Conservation (phyloP, 1,140 invertebrate species). For the Zelostemma sp. region DNA sequence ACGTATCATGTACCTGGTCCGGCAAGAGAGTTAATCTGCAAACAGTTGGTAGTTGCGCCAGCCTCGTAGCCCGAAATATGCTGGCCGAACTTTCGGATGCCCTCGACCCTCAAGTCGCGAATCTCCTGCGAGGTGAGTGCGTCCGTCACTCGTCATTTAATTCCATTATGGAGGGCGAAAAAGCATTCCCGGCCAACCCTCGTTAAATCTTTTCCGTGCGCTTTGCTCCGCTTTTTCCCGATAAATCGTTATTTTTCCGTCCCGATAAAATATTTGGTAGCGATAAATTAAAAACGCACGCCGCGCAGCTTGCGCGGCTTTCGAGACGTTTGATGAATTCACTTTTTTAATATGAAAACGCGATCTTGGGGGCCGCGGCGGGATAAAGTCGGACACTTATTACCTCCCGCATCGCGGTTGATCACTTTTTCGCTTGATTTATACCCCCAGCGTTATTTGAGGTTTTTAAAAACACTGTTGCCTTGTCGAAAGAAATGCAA, state of each 20-base stretch:
- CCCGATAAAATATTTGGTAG: conserved; percentile 41
- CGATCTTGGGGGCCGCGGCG: conserved; percentile 20
- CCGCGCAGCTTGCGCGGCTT: neutral
- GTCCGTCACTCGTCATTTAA: conserved; percentile 35
- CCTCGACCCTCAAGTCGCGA: conserved; percentile 45
- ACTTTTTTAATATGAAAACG: conserved; percentile 34
- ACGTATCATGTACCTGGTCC: conserved; percentile 65
- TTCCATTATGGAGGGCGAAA: conserved; percentile 41
- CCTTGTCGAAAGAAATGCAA: conserved; percentile 30
- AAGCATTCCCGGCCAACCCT: too few relatives aligned
- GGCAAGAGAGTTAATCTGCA: conserved; percentile 47
- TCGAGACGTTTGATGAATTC: conserved; percentile 29
- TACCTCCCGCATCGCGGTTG: conserved; percentile 22
- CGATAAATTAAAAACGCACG: conserved; percentile 40
- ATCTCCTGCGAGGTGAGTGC: conserved; percentile 61
- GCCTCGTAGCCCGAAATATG: conserved; percentile 74
- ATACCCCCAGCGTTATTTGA: conserved; percentile 14
- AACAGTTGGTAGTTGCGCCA: conserved; percentile 81
- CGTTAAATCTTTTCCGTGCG: too few relatives aligned
- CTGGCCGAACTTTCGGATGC: conserved; percentile 54
- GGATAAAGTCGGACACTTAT: conserved; percentile 38
- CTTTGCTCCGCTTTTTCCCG: conserved; percentile 8
- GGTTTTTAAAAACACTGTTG: conserved; percentile 9
- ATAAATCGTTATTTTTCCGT: conserved; percentile 48
- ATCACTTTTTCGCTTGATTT: conserved; percentile 40